Evolutionary conservation across 2,888 invertebrate genomes (phyloP), one percentile per base, ranked within the genome.

Genomic region (Eurytoma californica): DNA sequence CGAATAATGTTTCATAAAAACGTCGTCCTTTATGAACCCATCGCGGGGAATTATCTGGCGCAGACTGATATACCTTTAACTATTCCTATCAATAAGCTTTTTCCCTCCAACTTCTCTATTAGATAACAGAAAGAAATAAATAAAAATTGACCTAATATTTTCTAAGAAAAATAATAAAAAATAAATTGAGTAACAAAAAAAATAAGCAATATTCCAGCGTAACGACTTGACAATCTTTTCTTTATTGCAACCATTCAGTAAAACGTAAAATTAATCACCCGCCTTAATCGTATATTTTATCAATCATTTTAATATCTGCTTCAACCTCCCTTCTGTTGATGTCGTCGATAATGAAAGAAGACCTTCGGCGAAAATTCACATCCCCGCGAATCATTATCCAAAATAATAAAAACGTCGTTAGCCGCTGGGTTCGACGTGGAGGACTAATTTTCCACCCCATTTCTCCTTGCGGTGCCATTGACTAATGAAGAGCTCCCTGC

Each of bases 361-460:
- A 5, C 14, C 3, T 12, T 18, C 57, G 18, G 3, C 57, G 16
- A 57, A 18, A n/a, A 57, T n/a, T 7, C 57, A 57, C 18, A 3
- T 57, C 18, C 16, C 39, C 39, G 7, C 39, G 39, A 39, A 39
- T 39, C 39, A 39, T 39, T 39, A 39, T 39, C 39, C 39, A 39
- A 39, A 39, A 39, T 39, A 39, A 39, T 3, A 39, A 39, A 39
- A 39, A 39, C 7, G 39, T 7, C 39, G 39, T 39, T 39, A 28
- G n/a, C 28, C 9, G 16, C 30, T 3, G 30, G n/a, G 61, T 16
- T 28, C 24, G 61, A 61, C 30, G 14, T 5, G 2, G 14, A 30
- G 60, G 24, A 28, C n/a, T 61, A 61, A 61, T 61, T 61, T 61
- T 61, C 30, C 61, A 61, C 30, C 30, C n/a, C 61, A 61, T 61